Conservation (phyloP, 2,113 vertebrate genomes). For the Gnathonemus echidnorhynchus region DNA sequence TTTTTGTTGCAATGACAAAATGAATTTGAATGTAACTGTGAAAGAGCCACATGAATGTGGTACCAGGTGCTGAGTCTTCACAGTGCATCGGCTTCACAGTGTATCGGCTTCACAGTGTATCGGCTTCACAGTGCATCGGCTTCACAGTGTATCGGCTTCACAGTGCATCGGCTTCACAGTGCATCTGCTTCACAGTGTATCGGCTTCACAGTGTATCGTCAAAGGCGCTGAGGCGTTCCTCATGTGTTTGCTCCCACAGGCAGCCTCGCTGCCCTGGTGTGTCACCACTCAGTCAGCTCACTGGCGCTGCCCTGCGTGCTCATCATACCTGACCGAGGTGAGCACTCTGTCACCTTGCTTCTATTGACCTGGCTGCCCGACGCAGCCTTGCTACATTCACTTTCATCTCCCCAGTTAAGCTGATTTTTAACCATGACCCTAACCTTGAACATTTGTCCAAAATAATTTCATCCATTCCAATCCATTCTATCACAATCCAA, state of each 20-base stretch:
- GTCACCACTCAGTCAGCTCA: constrained; percentile 75
- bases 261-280: constrained; percentile 73
- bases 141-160: background rate
- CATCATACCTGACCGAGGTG: constrained; percentile 81
- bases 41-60: background rate
- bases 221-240: background rate
- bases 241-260: constrained; percentile 51
- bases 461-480: background rate
- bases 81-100: background rate
- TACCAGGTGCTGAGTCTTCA: background rate
- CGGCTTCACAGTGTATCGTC: background rate
- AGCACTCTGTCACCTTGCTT: background rate
- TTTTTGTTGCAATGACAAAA: background rate
- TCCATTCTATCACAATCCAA: background rate
- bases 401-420: background rate
- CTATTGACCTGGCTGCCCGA: background rate
- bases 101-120: background rate
- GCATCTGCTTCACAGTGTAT: background rate
- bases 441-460: background rate
- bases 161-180: background rate
- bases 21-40: background rate
- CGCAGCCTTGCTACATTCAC: background rate
- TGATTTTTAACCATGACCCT: background rate
- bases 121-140: background rate
- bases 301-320: constrained; percentile 75